phyloP scores from a whole-genome alignment of 2,888 invertebrate species.

The Drosophila kambysellisi region DNA sequence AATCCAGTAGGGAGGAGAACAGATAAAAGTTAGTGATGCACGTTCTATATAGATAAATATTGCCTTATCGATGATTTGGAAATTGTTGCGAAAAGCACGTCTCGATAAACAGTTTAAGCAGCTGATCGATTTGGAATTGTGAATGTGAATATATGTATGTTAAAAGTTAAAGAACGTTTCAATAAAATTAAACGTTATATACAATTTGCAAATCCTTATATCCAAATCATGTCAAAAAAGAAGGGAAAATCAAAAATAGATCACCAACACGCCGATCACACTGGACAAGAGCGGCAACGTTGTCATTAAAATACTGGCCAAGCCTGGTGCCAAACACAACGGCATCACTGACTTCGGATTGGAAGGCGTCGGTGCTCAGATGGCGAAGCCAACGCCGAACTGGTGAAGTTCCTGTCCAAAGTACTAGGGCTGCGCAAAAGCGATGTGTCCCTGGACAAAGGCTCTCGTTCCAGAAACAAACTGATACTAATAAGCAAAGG shows the following conservation, averaged over 20 bases:
- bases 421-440: slow-evolving; percentile 90
- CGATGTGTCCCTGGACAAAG: slow-evolving; percentile 88
- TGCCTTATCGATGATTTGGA: background rate
- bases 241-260: slow-evolving; percentile 67
- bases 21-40: background rate
- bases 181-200: slow-evolving; percentile 11
- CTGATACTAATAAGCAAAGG: slow-evolving; percentile 86
- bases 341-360: slow-evolving; percentile 88
- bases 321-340: slow-evolving; percentile 91
- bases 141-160: background rate
- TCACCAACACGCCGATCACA: slow-evolving; percentile 75
- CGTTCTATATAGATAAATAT: background rate
- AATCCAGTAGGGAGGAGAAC: background rate
- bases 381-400: slow-evolving; percentile 92
- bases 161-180: background rate
- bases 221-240: slow-evolving; percentile 76
- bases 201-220: background rate
- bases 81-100: background rate
- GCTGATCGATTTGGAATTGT: slow-evolving; percentile 22
- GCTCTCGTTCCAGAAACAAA: slow-evolving; percentile 87
- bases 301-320: slow-evolving; percentile 88
- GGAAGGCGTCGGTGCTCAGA: slow-evolving; percentile 91
- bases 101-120: slow-evolving; percentile 23
- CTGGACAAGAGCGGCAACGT: slow-evolving; percentile 88
- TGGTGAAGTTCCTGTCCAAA: slow-evolving; percentile 90